Conservation (phyloP, 2,113 vertebrate genomes). For the Sterrhoptilus dennistouni region DNA sequence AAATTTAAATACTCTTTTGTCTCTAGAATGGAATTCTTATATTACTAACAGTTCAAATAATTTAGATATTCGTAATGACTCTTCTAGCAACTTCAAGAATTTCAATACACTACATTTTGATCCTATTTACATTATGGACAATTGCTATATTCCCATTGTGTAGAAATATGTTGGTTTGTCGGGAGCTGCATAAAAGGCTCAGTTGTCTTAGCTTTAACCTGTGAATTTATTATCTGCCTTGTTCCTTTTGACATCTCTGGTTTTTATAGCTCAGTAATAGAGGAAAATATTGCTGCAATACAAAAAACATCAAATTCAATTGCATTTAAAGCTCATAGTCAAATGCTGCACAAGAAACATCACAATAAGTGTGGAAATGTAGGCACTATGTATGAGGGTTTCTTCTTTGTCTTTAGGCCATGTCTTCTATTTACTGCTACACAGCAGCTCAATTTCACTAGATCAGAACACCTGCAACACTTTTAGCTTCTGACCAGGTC, state of each 20-base stretch:
- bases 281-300: neutral
- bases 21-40: neutral
- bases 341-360: neutral
- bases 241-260: neutral
- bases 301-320: neutral
- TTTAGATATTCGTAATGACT: neutral
- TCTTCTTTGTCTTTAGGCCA: neutral
- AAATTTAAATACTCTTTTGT: neutral
- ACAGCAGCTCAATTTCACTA: neutral
- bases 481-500: neutral
- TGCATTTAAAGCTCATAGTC: neutral
- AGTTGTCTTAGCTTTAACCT: neutral
- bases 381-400: rapidly evolving
- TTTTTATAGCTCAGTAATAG: neutral
- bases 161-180: neutral
- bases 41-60: neutral
- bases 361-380: neutral
- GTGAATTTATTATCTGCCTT: neutral
- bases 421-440: neutral
- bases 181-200: neutral
- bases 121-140: neutral
- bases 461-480: neutral
- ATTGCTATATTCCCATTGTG: neutral
- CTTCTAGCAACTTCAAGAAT: neutral
- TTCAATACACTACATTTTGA: neutral